Percentiles rank a stretch among this genome's conserved stretches.
These are phyloP conservation scores for Caenorhabditis brenneri DNA, from an alignment of 1,140 invertebrate genomes.

Conservation along the genomic window DNA sequence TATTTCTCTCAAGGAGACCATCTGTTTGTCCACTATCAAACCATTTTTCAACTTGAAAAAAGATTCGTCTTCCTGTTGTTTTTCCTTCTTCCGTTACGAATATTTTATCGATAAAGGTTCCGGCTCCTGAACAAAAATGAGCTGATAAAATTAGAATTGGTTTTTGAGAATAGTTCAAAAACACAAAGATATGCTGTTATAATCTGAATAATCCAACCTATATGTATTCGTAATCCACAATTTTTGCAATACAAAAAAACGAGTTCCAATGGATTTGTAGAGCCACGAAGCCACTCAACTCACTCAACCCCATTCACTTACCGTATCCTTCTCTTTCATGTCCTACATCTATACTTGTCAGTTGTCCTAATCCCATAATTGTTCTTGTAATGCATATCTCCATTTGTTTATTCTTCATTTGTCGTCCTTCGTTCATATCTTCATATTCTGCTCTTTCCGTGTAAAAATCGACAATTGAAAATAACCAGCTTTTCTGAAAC, in stretches of 20 bases:
- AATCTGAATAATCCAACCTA: too few relatives aligned
- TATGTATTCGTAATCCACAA: too few relatives aligned
- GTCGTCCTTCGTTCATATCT: conserved; percentile 52
- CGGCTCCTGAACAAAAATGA: conserved; percentile 48
- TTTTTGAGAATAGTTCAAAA: too few relatives aligned
- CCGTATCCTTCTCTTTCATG: conserved; percentile 59
- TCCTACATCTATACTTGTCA: conserved; percentile 55
- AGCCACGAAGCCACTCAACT: too few relatives aligned
- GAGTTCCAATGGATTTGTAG: too few relatives aligned
- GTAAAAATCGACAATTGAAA: not conserved
- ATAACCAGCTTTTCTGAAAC: conserved; percentile 36
- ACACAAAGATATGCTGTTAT: too few relatives aligned
- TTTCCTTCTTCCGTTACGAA: conserved; percentile 52
- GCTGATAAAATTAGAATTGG: not conserved
- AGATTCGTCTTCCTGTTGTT: conserved; percentile 48
- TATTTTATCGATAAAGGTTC: conserved; percentile 57
- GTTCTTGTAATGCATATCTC: conserved; percentile 50
- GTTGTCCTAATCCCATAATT: conserved; percentile 22
- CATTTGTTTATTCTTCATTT: conserved; percentile 51
- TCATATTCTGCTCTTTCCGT: too few relatives aligned
- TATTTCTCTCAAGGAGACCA: conserved; percentile 55
- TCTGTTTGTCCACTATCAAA: conserved; percentile 59
- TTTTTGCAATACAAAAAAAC: too few relatives aligned
- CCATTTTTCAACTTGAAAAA: conserved; percentile 56
- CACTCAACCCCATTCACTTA: conserved; percentile 15